Base-by-base conservation (phyloP, 30 jellyfish, hydroid and myxozoan genomes). In the Clytia hemisphaerica region DNA sequence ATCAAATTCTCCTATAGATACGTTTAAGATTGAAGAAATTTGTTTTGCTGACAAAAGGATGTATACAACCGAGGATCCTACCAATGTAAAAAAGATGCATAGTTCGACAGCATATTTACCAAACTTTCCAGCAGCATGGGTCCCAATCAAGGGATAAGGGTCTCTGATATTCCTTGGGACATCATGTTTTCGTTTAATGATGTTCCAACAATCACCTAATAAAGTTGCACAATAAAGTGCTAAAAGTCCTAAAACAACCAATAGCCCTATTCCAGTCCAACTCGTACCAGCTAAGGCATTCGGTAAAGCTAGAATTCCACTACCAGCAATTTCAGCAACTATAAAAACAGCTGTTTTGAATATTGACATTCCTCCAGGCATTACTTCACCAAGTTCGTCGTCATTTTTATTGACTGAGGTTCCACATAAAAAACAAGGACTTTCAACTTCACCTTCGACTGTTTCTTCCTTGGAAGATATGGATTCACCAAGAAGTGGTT, bases 301-400 rank as follows among this genome's bases (percentile, higher is more conserved):
- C 1, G 75, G 75, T 18, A 61, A 33, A 5, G 75, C 75, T 18
- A 61, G 27, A 25, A 38, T 34, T 10, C 75, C 75, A n/a, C 75
- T 61, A 3, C 75, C 75, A 61, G 75, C 75, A 9, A 61, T 61
- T 61, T 61, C 75, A 3, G 47, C 75, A 25, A 61, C 75, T 16
- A 61, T 61, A 38, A 61, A 61, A 3, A 61, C 30, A 34, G 75
- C 75, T 16, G 63, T 28, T 61, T 22, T 25, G 12, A 25, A 3
- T 35, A 61, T 26, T 3, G 75, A 18, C 68, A 61, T 16, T 3
- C 75, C 58, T n/a, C 3, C 2, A 40, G 16, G 53, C n/a, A n/a
- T n/a, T n/a, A n/a, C n/a, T n/a, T n/a, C n/a, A n/a, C n/a, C n/a
- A n/a, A n/a, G n/a, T n/a, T n/a, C n/a, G n/a, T n/a, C n/a, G n/a